Evolutionary conservation across 2,888 invertebrate species (phyloP), one percentile per base, ranked within the genome.

Genomic region (Callimorpha dominula): DNA sequence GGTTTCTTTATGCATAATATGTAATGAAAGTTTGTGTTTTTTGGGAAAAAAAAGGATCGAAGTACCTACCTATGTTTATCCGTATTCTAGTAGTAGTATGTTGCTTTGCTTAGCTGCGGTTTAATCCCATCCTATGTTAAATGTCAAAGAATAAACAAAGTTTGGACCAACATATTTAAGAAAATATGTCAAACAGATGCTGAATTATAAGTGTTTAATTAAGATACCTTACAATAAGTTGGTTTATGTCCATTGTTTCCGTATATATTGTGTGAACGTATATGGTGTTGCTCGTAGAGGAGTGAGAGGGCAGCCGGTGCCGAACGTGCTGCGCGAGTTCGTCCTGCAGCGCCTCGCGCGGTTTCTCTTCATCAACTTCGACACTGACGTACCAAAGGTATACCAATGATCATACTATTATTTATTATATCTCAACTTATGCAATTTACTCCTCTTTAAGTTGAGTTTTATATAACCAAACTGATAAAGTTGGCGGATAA

Each of bases 261-360:
- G 46, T 46, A 6, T 75, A 52, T 73, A 63, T 70, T 88, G 86
- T 86, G 85, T 88, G 89, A 90, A 89, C 79, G 78, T 89, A 31
- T 31, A 80, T 88, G 85, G 87, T 95, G 90, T 94, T 96, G 90
- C 89, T 94, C 94, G 89, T 95, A 96, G 98, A 89, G 98, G 98
- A 83, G 97, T 97, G 83, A 96, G 98, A 89, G 98, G 98, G 82
- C 97, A 97, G 81, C 97, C 97, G 88, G 98, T 98, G 77, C 98
- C 98, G 65, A 95, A 96, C 67, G 89, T 97, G 84, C 94, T 95
- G 78, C 97, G 97, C 86, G 97, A 96, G 82, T 93, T 98, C 81
- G 97, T 98, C 82, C 96, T 98, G 87, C 97, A 97, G 88, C 96
- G 97, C 82, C 96, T 98, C 84, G 98, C 98, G 77, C 96, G 96